Evolutionary conservation across 2,888 invertebrate species (phyloP).

Genomic region (Cybosia mesomella): DNA sequence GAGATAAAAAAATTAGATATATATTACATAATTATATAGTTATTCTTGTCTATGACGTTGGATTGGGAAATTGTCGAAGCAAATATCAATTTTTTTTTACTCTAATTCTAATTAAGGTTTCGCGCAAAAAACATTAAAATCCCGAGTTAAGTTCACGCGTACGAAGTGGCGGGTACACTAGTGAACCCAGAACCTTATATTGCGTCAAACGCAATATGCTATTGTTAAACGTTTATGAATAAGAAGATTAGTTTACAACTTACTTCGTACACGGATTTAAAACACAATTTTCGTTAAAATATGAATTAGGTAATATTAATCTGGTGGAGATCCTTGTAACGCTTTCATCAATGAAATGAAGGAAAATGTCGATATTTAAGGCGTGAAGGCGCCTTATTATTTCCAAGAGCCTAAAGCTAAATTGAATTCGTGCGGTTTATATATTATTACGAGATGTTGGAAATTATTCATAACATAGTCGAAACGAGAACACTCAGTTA

Average conservation of each 20-base stretch:
- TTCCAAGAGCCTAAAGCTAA: constrained; percentile 17
- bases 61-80: no score
- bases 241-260: background rate
- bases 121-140: no score
- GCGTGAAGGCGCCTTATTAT: constrained; percentile 2
- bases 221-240: background rate
- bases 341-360: constrained; percentile 16
- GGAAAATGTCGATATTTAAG: background rate
- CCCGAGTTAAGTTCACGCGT: background rate
- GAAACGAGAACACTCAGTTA: background rate
- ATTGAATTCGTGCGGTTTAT: constrained; percentile 32
- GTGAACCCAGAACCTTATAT: background rate
- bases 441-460: constrained; percentile 27
- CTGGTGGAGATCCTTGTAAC: background rate
- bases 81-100: no score
- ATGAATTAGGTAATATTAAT: constrained; percentile 15
- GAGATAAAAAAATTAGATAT: no score
- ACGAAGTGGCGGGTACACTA: background rate
- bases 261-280: background rate
- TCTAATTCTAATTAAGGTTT: no score
- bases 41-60: no score
- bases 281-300: background rate
- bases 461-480: constrained; percentile 24
- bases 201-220: background rate
- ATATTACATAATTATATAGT: no score